Percentiles rank a stretch among this genome's conserved stretches.
These are phyloP conservation scores for Graptemys geographica DNA, from an alignment of 2,797 vertebrate species.

Conservation along the genomic window DNA sequence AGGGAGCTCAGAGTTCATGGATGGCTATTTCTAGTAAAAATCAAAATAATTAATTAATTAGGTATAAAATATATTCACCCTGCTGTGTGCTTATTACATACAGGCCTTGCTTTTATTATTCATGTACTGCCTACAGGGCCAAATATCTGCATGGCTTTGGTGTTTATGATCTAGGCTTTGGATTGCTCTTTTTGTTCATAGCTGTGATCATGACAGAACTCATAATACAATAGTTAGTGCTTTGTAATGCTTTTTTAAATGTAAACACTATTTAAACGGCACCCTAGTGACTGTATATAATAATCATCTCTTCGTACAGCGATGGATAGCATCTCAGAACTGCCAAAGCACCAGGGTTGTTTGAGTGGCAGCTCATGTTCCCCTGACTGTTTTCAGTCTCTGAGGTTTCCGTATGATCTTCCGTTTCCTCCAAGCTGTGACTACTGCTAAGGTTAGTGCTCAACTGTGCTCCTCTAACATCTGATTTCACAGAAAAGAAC, in stretches of 20 bases:
- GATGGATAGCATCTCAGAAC: not conserved
- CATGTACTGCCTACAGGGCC: constrained; percentile 17
- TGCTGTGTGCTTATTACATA: not conserved
- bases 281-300: not conserved
- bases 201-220: constrained; percentile 44
- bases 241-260: not conserved
- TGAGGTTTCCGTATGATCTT: constrained; percentile 11
- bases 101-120: constrained; percentile 44
- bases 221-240: not conserved
- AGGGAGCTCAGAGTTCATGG: constrained; percentile 56
- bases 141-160: constrained; percentile 21
- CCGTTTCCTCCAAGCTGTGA: not conserved
- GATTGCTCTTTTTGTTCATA: constrained; percentile 33
- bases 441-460: not conserved
- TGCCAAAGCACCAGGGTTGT: not conserved
- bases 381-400: not conserved
- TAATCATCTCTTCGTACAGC: not conserved
- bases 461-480: not conserved
- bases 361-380: constrained; percentile 25
- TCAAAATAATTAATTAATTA: constrained; percentile 55
- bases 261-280: not conserved
- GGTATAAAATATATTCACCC: constrained; percentile 42
- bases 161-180: not conserved
- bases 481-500: not conserved
- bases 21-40: constrained; percentile 53